These are phyloP conservation scores for Drosophila pseudotakahashii DNA, from an alignment of 2,888 invertebrate genomes.

Conservation along the genomic window DNA sequence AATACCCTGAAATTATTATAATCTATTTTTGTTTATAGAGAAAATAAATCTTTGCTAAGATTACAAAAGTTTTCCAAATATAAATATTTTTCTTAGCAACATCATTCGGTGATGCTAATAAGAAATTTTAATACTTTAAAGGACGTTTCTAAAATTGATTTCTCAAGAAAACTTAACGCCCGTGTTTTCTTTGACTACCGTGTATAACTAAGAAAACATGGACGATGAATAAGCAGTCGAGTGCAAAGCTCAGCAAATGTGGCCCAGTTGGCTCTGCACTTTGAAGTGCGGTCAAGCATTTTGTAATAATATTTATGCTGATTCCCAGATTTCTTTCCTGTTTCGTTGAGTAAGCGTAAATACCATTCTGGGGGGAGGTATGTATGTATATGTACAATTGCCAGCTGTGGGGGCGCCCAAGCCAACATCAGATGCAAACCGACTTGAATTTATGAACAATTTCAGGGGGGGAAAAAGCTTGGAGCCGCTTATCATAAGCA, in stretches of 20 bases:
- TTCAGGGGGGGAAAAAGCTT: constrained; percentile 3
- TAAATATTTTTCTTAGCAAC: too few relatives aligned
- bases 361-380: constrained; percentile 3
- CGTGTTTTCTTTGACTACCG: not conserved
- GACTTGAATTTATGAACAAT: constrained; percentile 30
- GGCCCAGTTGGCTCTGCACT: constrained; percentile 59
- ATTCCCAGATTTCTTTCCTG: constrained; percentile 17
- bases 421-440: constrained; percentile 16
- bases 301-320: constrained; percentile 56
- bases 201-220: not conserved
- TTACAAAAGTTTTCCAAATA: too few relatives aligned
- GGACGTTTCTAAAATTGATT: too few relatives aligned
- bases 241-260: constrained; percentile 62
- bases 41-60: too few relatives aligned
- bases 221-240: constrained; percentile 22
- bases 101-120: too few relatives aligned
- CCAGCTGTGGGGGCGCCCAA: not conserved
- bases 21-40: too few relatives aligned
- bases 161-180: not conserved
- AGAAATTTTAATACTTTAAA: too few relatives aligned
- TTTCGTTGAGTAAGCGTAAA: constrained; percentile 56
- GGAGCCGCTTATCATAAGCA: constrained; percentile 63
- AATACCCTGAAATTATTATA: not conserved
- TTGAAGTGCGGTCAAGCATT: constrained; percentile 69
- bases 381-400: constrained; percentile 4